These are phyloP conservation scores for Chelon labrosus DNA, from an alignment of 2,797 vertebrate genomes.

Conservation along the genomic window DNA sequence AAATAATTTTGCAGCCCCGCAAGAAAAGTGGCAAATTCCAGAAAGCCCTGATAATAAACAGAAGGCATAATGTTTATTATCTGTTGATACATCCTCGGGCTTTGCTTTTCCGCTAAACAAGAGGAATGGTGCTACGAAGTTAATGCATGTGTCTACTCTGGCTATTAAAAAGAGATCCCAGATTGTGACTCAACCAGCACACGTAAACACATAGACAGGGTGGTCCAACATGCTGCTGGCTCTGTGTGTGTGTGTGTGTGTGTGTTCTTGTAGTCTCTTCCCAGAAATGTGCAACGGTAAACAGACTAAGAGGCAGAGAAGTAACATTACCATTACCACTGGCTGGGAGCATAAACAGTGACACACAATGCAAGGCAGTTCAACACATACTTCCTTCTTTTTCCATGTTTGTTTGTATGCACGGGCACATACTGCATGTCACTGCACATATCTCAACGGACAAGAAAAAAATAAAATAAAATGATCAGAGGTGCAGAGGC, in stretches of 20 bases:
- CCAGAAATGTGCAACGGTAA: constrained; percentile 79
- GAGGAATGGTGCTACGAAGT: constrained; percentile 66
- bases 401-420: constrained; percentile 45
- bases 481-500: constrained; percentile 54
- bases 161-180: constrained; percentile 81
- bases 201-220: constrained; percentile 81
- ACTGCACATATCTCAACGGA: constrained; percentile 50
- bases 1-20: constrained; percentile 34
- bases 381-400: constrained; percentile 36
- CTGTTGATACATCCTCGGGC: constrained; percentile 65
- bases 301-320: constrained; percentile 75
- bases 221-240: constrained; percentile 78
- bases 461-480: constrained; percentile 20
- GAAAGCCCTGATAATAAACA: constrained; percentile 67
- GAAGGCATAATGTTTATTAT: constrained; percentile 73
- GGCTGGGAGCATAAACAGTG: constrained; percentile 72
- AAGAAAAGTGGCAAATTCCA: constrained; percentile 58
- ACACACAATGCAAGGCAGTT: constrained; percentile 57
- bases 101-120: constrained; percentile 66
- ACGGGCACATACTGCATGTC: constrained; percentile 43
- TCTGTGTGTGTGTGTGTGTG: constrained; percentile 38
- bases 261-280: constrained; percentile 56
- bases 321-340: constrained; percentile 71
- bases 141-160: constrained; percentile 70
- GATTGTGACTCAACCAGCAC: constrained; percentile 77